Conservation (phyloP, 2,888 invertebrate species). For the Thymelicus acteon region DNA sequence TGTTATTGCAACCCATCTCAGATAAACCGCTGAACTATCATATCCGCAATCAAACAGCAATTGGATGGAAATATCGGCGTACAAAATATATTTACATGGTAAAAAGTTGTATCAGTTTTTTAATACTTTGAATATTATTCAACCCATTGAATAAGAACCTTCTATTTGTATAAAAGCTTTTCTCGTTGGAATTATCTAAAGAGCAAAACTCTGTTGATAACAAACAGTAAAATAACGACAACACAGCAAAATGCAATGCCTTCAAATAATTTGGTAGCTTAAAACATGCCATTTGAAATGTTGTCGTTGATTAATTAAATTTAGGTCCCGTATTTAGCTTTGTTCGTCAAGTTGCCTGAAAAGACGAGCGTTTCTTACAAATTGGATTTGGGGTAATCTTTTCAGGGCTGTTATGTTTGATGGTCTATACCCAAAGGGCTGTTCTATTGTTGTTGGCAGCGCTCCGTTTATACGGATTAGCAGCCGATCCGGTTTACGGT, state of each 20-base stretch:
- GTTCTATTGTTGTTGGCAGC: neutral
- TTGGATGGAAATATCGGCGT: too few species aligned
- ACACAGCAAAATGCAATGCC: slow-evolving; percentile 1
- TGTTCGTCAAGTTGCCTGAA: slow-evolving; percentile 29
- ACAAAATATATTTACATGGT: too few species aligned
- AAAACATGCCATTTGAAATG: slow-evolving; percentile 24
- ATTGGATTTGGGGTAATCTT: slow-evolving; percentile 26
- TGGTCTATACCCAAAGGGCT: slow-evolving; percentile 3
- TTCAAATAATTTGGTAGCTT: slow-evolving; percentile 15
- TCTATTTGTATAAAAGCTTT: too few species aligned
- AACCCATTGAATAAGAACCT: too few species aligned
- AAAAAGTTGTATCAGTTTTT: too few species aligned
- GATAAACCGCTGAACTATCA: too few species aligned
- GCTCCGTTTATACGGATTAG: slow-evolving; percentile 1
- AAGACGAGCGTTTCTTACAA: slow-evolving; percentile 22
- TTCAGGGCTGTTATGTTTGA: slow-evolving; percentile 13
- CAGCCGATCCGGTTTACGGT: neutral
- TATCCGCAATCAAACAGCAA: too few species aligned
- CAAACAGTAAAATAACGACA: slow-evolving; percentile 2
- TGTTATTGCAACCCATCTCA: too few species aligned
- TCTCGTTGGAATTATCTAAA: too few species aligned
- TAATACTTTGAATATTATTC: too few species aligned
- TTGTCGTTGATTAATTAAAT: slow-evolving; percentile 30
- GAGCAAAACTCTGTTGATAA: too few species aligned
- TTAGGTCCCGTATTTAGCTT: slow-evolving; percentile 27